Percentiles rank a stretch among this genome's conserved stretches.
Conservation (phyloP, 2,797 vertebrate genomes). For the Syndactyla subalaris region DNA sequence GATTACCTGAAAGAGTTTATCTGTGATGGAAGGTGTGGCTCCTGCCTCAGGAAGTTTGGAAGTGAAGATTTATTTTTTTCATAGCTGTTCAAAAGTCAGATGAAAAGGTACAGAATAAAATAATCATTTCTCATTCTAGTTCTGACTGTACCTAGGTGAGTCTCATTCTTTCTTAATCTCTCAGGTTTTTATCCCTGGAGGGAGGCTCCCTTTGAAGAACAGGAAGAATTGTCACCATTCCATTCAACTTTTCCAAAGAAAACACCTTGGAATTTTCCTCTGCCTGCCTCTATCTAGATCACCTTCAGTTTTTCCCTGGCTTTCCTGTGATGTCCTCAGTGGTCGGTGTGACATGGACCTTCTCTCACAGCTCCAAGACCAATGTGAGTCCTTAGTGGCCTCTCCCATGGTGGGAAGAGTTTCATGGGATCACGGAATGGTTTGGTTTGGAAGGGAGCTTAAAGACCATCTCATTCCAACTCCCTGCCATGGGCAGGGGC, state of each 20-base stretch:
- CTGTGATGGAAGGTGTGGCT: background rate
- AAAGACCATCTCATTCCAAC: rapidly evolving
- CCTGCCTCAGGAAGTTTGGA: background rate
- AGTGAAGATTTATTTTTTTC: background rate
- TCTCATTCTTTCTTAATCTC: background rate
- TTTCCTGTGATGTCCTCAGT: background rate
- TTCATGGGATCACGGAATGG: background rate
- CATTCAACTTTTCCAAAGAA: background rate
- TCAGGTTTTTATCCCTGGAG: background rate
- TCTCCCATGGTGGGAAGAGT: background rate
- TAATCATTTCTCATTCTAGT: background rate
- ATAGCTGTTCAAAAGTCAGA: background rate
- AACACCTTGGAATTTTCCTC: background rate
- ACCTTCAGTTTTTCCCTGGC: background rate
- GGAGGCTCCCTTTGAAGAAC: background rate
- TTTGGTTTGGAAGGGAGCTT: background rate
- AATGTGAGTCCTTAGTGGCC: background rate
- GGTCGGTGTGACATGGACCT: background rate
- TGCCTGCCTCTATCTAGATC: background rate
- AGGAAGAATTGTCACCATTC: background rate
- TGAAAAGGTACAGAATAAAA: background rate
- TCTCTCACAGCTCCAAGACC: background rate
- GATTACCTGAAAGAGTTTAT: slow-evolving; percentile 13
- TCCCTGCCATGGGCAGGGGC: background rate
- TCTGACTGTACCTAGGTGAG: background rate